A percentile compares a stretch with the other conserved stretches of the same genome.
Evolutionary conservation across 2,888 invertebrate genomes (phyloP).

Genomic region (Hypomecis punctinalis): DNA sequence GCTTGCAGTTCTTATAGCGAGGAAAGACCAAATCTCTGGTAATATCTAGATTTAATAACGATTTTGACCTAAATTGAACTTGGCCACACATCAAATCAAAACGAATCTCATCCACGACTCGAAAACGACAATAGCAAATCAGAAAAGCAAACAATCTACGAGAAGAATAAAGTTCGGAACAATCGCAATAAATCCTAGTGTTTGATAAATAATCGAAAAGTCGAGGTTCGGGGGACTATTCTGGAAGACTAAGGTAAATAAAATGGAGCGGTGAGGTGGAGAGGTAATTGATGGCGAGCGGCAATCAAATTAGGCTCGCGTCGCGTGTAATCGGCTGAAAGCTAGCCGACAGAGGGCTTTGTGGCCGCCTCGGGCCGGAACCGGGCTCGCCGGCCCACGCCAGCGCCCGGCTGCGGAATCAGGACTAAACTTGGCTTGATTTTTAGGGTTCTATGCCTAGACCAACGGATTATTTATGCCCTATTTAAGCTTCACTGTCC

Average conservation of each 20-base stretch:
- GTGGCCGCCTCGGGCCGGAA: conserved; percentile 60
- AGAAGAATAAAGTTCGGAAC: conserved; percentile 60
- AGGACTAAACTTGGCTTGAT: conserved; percentile 5
- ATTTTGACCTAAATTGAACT: conserved; percentile 1
- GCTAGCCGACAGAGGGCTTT: conserved; percentile 76
- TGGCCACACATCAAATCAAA: conserved; percentile 14
- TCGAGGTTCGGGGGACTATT: conserved; percentile 39
- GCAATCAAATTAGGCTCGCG: conserved; percentile 82
- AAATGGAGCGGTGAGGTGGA: conserved; percentile 64
- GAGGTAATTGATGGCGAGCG: conserved; percentile 79
- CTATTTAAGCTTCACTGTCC: too few species aligned
- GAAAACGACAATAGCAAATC: conserved; percentile 36
- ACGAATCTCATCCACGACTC: conserved; percentile 20
- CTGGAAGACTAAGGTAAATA: conserved; percentile 63
- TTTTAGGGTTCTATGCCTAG: neutral
- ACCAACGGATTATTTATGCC: too few species aligned
- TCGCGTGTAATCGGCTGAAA: conserved; percentile 82
- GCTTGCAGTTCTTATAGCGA: too few species aligned
- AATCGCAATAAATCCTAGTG: conserved; percentile 62
- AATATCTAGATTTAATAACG: neutral
- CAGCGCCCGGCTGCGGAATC: conserved; percentile 2
- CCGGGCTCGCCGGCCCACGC: neutral
- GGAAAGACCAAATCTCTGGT: too few species aligned
- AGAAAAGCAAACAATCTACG: conserved; percentile 51
- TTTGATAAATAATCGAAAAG: conserved; percentile 65